Conservation (phyloP, 64 coral and sea anemone genomes). For the Montipora foliosa region DNA sequence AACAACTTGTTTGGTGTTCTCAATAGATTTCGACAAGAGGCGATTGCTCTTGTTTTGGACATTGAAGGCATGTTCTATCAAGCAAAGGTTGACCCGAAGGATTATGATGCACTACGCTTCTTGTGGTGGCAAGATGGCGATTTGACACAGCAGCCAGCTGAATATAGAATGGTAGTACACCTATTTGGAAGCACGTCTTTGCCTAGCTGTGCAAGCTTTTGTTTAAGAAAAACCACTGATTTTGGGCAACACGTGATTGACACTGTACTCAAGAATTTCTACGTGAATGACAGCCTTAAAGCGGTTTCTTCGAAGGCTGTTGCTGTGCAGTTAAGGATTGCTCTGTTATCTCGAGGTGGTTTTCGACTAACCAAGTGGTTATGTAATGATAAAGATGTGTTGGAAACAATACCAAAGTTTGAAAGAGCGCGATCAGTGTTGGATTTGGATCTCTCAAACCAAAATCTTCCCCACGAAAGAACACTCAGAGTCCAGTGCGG, state of each 20-base stretch:
- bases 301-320: not conserved
- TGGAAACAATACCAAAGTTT: no score
- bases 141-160: not conserved
- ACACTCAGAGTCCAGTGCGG: not conserved
- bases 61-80: not conserved
- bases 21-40: not conserved
- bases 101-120: not conserved
- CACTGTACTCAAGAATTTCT: not conserved
- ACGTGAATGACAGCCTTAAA: not conserved
- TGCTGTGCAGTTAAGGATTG: not conserved
- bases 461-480: no score
- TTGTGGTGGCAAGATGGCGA: not conserved
- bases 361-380: no score
- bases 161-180: not conserved
- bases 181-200: not conserved
- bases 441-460: no score
- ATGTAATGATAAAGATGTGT: no score
- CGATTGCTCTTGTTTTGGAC: not conserved
- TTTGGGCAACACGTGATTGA: no score
- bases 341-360: no score
- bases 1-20: not conserved
- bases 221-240: no score
- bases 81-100: not conserved
- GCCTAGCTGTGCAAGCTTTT: no score
- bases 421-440: no score